Evolutionary conservation across 2,113 vertebrate genomes (phyloP).

Genomic region (Geococcyx californianus): DNA sequence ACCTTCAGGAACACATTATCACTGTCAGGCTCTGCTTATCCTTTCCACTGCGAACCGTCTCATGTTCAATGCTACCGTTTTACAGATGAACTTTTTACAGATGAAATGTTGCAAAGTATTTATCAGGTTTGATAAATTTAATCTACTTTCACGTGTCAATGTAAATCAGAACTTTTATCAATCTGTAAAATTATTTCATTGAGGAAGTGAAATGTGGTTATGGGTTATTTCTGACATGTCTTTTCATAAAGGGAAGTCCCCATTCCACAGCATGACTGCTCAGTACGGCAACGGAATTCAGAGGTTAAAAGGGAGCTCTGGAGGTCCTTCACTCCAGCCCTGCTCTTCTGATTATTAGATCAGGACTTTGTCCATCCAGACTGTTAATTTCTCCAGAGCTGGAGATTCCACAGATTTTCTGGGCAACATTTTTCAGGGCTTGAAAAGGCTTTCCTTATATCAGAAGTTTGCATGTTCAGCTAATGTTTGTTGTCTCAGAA

Average conservation of each 20-base stretch:
- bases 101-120: neutral
- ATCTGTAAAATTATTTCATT: neutral
- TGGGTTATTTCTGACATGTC: neutral
- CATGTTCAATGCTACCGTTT: neutral
- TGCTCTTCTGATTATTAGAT: neutral
- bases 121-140: neutral
- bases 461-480: neutral
- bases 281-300: neutral
- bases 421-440: neutral
- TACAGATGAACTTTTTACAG: no score
- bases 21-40: neutral
- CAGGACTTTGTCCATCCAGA: neutral
- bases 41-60: neutral
- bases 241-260: neutral
- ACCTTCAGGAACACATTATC: neutral
- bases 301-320: neutral
- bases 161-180: neutral
- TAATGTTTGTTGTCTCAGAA: neutral
- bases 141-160: neutral
- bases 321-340: neutral
- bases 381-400: neutral
- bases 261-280: neutral
- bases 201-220: neutral
- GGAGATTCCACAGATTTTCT: neutral
- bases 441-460: neutral